phyloP scores from a whole-genome alignment of 2,888 invertebrate species.

The Nysson spinosus region DNA sequence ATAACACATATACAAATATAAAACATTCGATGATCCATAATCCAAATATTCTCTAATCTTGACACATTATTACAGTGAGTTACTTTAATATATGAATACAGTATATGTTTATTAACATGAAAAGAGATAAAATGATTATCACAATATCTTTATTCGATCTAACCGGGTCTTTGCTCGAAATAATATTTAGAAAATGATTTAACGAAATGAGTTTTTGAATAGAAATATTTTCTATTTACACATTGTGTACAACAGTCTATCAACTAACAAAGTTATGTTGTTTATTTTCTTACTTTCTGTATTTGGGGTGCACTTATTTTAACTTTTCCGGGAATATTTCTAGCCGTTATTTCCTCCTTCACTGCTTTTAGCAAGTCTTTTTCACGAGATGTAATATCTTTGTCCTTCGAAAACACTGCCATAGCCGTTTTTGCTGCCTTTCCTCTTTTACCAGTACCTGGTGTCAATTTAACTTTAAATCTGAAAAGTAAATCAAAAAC shows the following conservation, averaged over 20 bases:
- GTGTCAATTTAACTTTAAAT: slow-evolving; percentile 96
- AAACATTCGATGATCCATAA: not conserved
- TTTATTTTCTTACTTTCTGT: slow-evolving; percentile 81
- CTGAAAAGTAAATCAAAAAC: slow-evolving; percentile 77
- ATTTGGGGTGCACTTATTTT: slow-evolving; percentile 93
- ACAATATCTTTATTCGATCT: no score
- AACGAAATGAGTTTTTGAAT: no score
- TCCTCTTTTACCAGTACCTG: slow-evolving; percentile 95
- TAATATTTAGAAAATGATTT: no score
- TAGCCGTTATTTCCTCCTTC: slow-evolving; percentile 93
- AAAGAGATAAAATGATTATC: no score
- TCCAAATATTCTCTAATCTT: no score
- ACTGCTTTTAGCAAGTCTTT: slow-evolving; percentile 94
- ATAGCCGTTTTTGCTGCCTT: slow-evolving; percentile 96
- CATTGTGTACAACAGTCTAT: slow-evolving; percentile 1
- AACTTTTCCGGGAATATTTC: slow-evolving; percentile 98
- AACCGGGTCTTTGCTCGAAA: no score
- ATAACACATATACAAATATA: not conserved
- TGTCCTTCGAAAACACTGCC: slow-evolving; percentile 92
- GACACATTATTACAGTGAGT: no score
- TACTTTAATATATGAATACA: no score
- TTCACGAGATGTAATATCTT: slow-evolving; percentile 86
- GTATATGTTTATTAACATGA: no score
- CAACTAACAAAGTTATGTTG: not conserved
- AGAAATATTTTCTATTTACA: slow-evolving; percentile 13